phyloP scores from a whole-genome alignment of 2,888 invertebrate species.

The Drosophila sordidapex region DNA sequence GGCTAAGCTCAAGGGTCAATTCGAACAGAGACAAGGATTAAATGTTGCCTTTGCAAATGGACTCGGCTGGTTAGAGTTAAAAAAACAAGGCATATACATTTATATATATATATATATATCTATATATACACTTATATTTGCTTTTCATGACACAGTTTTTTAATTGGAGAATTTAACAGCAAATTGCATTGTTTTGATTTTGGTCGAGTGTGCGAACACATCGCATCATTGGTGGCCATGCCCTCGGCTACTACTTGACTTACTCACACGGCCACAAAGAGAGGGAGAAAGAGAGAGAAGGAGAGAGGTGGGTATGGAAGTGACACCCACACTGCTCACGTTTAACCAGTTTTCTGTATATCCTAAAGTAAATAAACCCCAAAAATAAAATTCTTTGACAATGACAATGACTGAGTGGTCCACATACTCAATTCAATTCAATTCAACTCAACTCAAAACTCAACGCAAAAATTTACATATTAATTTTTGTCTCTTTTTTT shows the following conservation, averaged over 20 bases:
- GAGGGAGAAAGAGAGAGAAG: not conserved
- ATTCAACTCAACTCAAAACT: conserved; percentile 12
- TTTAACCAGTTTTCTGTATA: conserved; percentile 44
- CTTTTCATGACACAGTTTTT: conserved; percentile 58
- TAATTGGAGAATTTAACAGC: conserved; percentile 60
- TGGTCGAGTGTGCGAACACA: conserved; percentile 8
- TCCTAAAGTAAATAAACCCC: conserved; percentile 58
- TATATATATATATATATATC: not conserved
- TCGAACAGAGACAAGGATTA: not conserved
- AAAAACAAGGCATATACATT: not conserved
- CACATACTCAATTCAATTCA: conserved; percentile 42
- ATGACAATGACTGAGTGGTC: conserved; percentile 74
- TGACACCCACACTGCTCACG: conserved; percentile 42
- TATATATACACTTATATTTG: not conserved
- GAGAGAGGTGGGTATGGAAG: not conserved
- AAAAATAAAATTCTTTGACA: conserved; percentile 71
- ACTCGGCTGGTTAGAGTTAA: not conserved
- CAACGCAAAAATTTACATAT: conserved; percentile 22
- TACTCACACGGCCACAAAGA: conserved; percentile 31
- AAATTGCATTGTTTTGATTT: conserved; percentile 53
- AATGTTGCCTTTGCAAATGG: not conserved
- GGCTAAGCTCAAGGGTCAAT: not conserved
- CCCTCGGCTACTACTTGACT: conserved; percentile 48
- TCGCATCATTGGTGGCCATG: conserved; percentile 34
- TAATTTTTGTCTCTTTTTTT: conserved; percentile 1